These are phyloP conservation scores for Microctenopoma stevenorrisi DNA, from an alignment of 2,797 vertebrate genomes.

Conservation along the genomic window DNA sequence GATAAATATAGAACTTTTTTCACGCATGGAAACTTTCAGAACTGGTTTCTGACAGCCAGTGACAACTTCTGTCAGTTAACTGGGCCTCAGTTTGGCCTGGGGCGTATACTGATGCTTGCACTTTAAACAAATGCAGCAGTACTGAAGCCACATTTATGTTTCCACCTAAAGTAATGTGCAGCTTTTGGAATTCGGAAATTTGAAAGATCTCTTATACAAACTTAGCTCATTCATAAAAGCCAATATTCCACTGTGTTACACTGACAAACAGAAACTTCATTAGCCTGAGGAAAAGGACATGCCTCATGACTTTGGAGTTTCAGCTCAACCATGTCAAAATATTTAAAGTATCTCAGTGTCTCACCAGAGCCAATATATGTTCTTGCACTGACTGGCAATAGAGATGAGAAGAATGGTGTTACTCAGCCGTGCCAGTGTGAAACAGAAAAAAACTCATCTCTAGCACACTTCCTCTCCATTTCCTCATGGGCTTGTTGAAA, in stretches of 20 bases:
- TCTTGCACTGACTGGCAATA: slow-evolving; percentile 50
- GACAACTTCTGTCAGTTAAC: slow-evolving; percentile 30
- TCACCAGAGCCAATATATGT: slow-evolving; percentile 12
- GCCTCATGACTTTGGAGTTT: slow-evolving; percentile 33
- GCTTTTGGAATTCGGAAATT: slow-evolving; percentile 9
- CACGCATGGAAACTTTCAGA: slow-evolving; percentile 4
- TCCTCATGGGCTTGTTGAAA: slow-evolving; percentile 74
- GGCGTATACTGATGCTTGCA: slow-evolving; percentile 25
- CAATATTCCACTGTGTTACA: neutral
- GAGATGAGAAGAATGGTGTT: slow-evolving; percentile 38
- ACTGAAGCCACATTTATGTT: slow-evolving; percentile 45
- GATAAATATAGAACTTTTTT: neutral
- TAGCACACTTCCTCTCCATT: slow-evolving; percentile 81
- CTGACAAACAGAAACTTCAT: slow-evolving; percentile 19
- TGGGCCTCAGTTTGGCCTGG: slow-evolving; percentile 23
- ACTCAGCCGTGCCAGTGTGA: slow-evolving; percentile 56
- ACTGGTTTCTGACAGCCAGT: slow-evolving; percentile 40
- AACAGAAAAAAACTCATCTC: slow-evolving; percentile 78
- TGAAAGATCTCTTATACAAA: slow-evolving; percentile 7
- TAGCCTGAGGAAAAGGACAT: slow-evolving; percentile 6
- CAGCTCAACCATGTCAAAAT: slow-evolving; percentile 34
- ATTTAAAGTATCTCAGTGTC: slow-evolving; percentile 25
- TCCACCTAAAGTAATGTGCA: slow-evolving; percentile 1
- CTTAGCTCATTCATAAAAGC: neutral
- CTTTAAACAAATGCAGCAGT: slow-evolving; percentile 20